Evolutionary conservation across 2,797 vertebrate species (phyloP).

Genomic region (Notolepis coatsorum): DNA sequence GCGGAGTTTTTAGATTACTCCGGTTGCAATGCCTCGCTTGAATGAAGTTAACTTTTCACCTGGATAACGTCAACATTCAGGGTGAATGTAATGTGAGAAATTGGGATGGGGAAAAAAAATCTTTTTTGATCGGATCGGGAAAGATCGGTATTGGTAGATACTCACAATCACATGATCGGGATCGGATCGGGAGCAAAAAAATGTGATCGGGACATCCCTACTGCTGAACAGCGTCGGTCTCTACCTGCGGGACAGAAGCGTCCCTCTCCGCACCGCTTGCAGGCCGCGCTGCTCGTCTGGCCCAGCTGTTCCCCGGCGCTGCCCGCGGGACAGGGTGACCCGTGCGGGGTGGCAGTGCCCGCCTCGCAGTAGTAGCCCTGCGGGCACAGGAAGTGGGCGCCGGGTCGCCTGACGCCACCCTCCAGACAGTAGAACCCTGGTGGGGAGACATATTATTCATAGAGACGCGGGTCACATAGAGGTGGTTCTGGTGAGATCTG

Average conservation of each 20-base stretch:
- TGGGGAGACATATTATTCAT: constrained; percentile 49
- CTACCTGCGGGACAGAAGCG: constrained; percentile 87
- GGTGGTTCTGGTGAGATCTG: too few relatives aligned
- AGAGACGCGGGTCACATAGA: too few relatives aligned
- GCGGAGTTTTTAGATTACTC: too few relatives aligned
- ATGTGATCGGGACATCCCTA: too few relatives aligned
- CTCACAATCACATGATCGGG: too few relatives aligned
- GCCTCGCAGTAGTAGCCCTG: constrained; percentile 87
- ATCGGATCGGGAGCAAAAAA: not conserved
- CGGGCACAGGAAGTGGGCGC: constrained; percentile 83
- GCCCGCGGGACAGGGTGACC: constrained; percentile 85
- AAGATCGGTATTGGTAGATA: too few relatives aligned
- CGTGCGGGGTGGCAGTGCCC: constrained; percentile 81
- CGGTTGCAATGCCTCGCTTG: too few relatives aligned
- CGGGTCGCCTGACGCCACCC: constrained; percentile 79
- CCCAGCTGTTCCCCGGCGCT: constrained; percentile 86
- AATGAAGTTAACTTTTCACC: too few relatives aligned
- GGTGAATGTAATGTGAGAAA: too few relatives aligned
- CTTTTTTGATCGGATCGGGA: too few relatives aligned
- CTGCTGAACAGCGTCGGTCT: too few relatives aligned
- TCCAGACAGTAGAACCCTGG: constrained; percentile 89
- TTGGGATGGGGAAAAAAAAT: too few relatives aligned
- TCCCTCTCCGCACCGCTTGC: constrained; percentile 86
- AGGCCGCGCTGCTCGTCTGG: constrained; percentile 86
- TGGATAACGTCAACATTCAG: not conserved